phyloP scores from a whole-genome alignment of 2,797 vertebrate species.

The Orestias chungarensis region DNA sequence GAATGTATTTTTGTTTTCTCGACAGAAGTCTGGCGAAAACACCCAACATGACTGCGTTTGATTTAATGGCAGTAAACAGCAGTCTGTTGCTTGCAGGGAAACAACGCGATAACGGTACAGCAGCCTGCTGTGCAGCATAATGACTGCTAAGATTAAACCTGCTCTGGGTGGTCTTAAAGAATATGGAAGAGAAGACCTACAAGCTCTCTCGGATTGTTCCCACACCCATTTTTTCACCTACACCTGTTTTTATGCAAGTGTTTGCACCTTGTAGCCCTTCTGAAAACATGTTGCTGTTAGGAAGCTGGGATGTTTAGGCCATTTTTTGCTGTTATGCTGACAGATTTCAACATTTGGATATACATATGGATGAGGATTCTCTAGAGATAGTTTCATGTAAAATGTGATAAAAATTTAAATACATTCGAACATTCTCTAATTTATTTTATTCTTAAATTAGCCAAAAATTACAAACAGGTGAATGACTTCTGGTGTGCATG shows the following conservation, averaged over 20 bases:
- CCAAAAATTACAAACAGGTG: neutral
- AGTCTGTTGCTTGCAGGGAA: conserved; percentile 8
- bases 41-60: neutral
- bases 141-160: conserved; percentile 17
- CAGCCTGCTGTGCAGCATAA: conserved; percentile 12
- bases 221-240: too few relatives aligned
- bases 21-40: conserved; percentile 23
- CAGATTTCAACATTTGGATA: neutral
- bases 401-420: neutral
- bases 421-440: neutral
- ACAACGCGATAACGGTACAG: conserved; percentile 8
- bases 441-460: neutral
- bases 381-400: neutral
- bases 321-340: neutral
- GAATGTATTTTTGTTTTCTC: conserved; percentile 7
- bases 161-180: conserved; percentile 1
- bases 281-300: neutral
- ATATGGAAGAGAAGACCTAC: neutral
- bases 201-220: neutral
- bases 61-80: conserved; percentile 28
- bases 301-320: too few relatives aligned
- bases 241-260: neutral
- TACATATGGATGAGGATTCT: neutral
- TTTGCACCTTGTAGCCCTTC: neutral
- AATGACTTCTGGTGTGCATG: neutral